Evolutionary conservation across 2,888 invertebrate species (phyloP), one percentile per base, ranked within the genome.

Genomic region (Rhabditoides inermis): DNA sequence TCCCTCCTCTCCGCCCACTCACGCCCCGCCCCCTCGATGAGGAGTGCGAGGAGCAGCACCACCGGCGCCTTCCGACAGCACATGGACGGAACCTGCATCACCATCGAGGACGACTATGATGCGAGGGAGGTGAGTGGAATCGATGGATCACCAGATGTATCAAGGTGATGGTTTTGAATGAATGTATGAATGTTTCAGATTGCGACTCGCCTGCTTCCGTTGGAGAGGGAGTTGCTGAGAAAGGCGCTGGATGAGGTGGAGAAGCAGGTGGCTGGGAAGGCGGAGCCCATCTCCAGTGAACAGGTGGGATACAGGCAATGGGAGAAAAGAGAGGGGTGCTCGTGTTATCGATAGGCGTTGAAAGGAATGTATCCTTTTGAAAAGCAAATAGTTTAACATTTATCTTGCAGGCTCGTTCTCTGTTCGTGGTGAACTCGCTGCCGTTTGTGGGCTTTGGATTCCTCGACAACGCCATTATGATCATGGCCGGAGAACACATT

Each of bases 361-460:
- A 5, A 36, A 23, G n/a, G 20, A 46, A 25, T 36, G 23, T 10
- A 4, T 36, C 15, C 6, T 15, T 39, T 7, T 28, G 26, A 3
- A 2, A 36, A 25, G 48, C 10, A 51, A 40, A 32, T 25, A 6
- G 32, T 15, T 25, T 36, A 5, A 51, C 10, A 15, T 44, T 4
- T 35, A 55, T 50, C 7, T 51, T 47, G n/a, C 49, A 55, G 36
- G 18, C 58, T n/a, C 49, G 57, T 46, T 52, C 63, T 15, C 47
- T 91, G 77, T 85, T 84, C 65, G 78, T 89, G 53, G 86, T 88
- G 60, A 91, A 91, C 80, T 87, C 90, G 49, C 85, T 94, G 68
- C 98, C 95, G 35, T 98, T 98, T 80, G 84, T 98, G 76, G 95
- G 90, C 42, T 98, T 98, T 81, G 95, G 98, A 55, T 90, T 95